Conservation (phyloP, 2,113 vertebrate genomes). For the Rhizomys pruinosus region DNA sequence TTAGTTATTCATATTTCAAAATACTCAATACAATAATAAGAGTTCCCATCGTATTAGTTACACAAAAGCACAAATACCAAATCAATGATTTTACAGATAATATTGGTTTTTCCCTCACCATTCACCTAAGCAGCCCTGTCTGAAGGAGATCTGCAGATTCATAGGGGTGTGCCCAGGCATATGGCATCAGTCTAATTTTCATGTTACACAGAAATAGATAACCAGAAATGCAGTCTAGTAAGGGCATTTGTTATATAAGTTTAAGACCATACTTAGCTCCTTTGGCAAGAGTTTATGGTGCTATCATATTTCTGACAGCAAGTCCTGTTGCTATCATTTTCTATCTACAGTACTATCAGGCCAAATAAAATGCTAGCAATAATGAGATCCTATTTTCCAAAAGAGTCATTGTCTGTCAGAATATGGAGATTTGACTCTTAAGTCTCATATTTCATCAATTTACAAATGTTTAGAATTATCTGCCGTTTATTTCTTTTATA, state of each 20-base stretch:
- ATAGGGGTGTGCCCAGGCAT: too few species aligned
- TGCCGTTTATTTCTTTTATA: background rate
- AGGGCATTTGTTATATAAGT: background rate
- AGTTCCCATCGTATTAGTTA: background rate
- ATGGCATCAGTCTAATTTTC: background rate
- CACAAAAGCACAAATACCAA: background rate
- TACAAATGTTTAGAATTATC: background rate
- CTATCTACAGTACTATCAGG: background rate
- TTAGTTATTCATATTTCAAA: constrained; percentile 38
- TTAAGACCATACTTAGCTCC: background rate
- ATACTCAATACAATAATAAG: background rate
- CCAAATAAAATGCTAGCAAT: background rate
- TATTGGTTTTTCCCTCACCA: too few species aligned
- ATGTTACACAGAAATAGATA: background rate
- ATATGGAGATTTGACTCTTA: background rate
- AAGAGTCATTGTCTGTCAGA: background rate
- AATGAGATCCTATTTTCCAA: constrained; percentile 13
- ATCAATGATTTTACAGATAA: background rate
- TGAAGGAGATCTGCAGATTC: too few species aligned
- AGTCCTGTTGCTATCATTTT: background rate
- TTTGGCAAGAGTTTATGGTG: background rate
- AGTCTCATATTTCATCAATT: background rate
- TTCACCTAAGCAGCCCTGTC: too few species aligned
- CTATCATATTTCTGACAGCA: background rate
- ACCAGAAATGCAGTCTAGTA: background rate